Conservation (phyloP, 1,140 invertebrate genomes). For the Condylostylus longicornis region DNA sequence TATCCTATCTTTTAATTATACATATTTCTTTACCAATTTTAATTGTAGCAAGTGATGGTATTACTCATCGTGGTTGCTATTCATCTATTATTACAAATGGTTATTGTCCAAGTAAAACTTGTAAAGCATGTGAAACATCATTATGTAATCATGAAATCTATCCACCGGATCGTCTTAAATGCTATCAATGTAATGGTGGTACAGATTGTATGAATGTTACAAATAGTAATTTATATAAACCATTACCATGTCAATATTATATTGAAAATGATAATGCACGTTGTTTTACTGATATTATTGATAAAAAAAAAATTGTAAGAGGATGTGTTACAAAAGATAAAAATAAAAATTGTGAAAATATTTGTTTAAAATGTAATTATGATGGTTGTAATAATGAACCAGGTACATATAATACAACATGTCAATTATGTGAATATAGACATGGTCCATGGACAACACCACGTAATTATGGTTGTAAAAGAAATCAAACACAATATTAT, state of each 20-base stretch:
- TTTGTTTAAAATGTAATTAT: conserved; percentile 27
- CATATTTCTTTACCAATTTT: no score
- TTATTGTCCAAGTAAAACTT: conserved; percentile 22
- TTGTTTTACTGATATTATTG: conserved; percentile 22
- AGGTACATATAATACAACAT: conserved; percentile 15
- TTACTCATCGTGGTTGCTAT: conserved; percentile 21
- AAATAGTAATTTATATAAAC: conserved; percentile 6
- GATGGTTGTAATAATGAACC: conserved; percentile 21
- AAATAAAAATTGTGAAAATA: conserved; percentile 14
- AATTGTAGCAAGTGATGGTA: conserved; percentile 13
- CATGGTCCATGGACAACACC: conserved; percentile 11
- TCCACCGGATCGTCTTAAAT: conserved; percentile 18
- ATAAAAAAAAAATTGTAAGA: conserved; percentile 16
- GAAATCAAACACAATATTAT: no score
- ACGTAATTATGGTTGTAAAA: conserved; percentile 14
- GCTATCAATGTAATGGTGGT: conserved; percentile 24
- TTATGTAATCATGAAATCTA: conserved; percentile 22
- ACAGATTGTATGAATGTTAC: conserved; percentile 19
- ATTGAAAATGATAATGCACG: conserved; percentile 15
- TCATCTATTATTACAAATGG: conserved; percentile 16
- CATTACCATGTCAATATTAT: conserved; percentile 22
- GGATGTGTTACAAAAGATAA: conserved; percentile 13
- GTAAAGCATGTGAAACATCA: conserved; percentile 18
- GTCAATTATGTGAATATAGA: conserved; percentile 14
- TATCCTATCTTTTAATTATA: background rate